Percentiles rank a stretch among this genome's conserved stretches.
Evolutionary conservation across 2,113 vertebrate genomes (phyloP).

Genomic region (Alethe castanea): DNA sequence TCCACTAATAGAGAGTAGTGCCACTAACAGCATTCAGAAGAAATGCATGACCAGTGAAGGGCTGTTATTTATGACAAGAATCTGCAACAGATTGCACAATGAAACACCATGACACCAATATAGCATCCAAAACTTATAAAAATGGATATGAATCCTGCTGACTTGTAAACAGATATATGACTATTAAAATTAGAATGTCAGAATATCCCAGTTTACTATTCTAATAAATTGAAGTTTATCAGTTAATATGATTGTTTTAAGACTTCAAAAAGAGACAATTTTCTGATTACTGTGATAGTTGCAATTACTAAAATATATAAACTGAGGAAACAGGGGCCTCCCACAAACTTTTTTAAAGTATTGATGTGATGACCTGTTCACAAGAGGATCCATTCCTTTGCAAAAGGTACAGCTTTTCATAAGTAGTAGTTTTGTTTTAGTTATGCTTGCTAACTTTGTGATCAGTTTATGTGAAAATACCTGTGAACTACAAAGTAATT

Average conservation of each 20-base stretch:
- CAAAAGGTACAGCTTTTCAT: not conserved
- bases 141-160: not conserved
- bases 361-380: not conserved
- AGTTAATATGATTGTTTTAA: not conserved
- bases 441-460: fast-evolving
- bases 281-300: not conserved
- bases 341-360: not conserved
- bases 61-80: not conserved
- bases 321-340: not conserved
- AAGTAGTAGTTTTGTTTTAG: not conserved
- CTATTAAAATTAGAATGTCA: not conserved
- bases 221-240: not conserved
- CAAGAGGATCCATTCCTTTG: not conserved
- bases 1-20: not conserved
- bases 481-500: not conserved
- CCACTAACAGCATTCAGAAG: not conserved
- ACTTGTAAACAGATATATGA: not conserved
- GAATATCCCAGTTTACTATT: not conserved
- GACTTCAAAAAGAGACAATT: not conserved
- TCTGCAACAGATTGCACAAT: not conserved
- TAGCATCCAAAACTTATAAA: not conserved
- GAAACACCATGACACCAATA: not conserved
- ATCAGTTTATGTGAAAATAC: not conserved
- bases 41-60: not conserved
- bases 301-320: not conserved